A percentile compares a stretch with the other conserved stretches of the same genome.
Conservation (phyloP, 2,797 vertebrate species). For the Podargus strigoides region DNA sequence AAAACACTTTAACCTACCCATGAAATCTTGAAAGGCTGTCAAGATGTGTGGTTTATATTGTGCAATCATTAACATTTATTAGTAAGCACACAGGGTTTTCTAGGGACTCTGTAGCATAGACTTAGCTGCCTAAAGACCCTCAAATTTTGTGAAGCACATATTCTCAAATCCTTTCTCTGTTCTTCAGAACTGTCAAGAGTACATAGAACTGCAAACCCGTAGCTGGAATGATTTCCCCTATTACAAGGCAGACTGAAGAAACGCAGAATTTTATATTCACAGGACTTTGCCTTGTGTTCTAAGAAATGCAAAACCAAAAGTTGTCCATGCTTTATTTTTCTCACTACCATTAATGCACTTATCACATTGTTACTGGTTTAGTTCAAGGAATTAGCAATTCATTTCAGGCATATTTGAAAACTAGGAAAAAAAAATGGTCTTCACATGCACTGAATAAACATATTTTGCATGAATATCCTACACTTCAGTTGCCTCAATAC, state of each 20-base stretch:
- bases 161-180: not conserved
- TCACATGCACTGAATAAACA: slow-evolving; percentile 49
- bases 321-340: not conserved
- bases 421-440: slow-evolving; percentile 24
- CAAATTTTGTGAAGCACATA: not conserved
- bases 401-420: slow-evolving; percentile 39
- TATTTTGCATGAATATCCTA: slow-evolving; percentile 33
- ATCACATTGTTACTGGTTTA: not conserved
- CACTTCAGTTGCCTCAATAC: slow-evolving; percentile 40
- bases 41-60: not conserved
- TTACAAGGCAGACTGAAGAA: not conserved
- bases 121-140: not conserved
- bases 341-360: not conserved
- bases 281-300: not conserved
- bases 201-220: not conserved
- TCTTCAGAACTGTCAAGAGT: not conserved
- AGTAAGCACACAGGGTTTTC: not conserved
- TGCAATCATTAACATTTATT: not conserved
- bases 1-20: not conserved
- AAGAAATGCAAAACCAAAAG: not conserved
- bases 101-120: not conserved
- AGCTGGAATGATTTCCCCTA: not conserved
- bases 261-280: not conserved
- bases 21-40: not conserved
- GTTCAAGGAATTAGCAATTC: slow-evolving; percentile 8